phyloP scores from a whole-genome alignment of 2,797 vertebrate species.

The Parauchenoglanis ngamensis region DNA sequence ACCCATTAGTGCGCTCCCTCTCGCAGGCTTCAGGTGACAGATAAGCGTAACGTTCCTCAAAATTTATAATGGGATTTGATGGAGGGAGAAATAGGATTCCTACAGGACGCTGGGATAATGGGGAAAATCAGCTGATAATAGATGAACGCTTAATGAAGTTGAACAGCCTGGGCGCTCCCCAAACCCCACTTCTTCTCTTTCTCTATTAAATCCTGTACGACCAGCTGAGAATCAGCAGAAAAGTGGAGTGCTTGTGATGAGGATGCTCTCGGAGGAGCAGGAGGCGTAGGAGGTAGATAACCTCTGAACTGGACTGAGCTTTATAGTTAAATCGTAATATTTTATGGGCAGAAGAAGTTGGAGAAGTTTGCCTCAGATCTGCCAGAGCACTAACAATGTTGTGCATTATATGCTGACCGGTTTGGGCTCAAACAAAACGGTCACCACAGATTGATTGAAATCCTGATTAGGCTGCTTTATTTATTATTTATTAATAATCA shows the following conservation, averaged over 20 bases:
- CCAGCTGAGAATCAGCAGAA: constrained; percentile 48
- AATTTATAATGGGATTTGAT: constrained; percentile 51
- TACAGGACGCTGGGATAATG: constrained; percentile 48
- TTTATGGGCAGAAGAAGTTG: background rate
- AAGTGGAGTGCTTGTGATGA: constrained; percentile 37
- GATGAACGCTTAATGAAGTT: constrained; percentile 53
- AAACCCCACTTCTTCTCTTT: constrained; percentile 32
- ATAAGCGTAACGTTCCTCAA: constrained; percentile 51
- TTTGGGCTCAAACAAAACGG: background rate
- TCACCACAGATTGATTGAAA: background rate
- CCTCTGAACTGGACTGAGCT: constrained; percentile 24
- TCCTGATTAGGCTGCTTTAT: background rate
- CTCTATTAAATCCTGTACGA: constrained; percentile 41
- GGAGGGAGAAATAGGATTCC: constrained; percentile 51
- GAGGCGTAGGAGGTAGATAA: constrained; percentile 29
- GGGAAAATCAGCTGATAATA: constrained; percentile 49
- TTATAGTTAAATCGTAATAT: constrained; percentile 1
- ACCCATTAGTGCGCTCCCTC: constrained; percentile 33
- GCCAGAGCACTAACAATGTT: background rate
- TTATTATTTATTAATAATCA: background rate
- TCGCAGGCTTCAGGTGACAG: constrained; percentile 48
- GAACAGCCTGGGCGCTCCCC: constrained; percentile 37
- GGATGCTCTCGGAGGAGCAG: constrained; percentile 30
- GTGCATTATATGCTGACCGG: background rate
- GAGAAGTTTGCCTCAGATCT: background rate